Percentiles rank a stretch among this genome's conserved stretches.
Conservation (phyloP, 2,113 vertebrate species). For the Leuciscus idus region DNA sequence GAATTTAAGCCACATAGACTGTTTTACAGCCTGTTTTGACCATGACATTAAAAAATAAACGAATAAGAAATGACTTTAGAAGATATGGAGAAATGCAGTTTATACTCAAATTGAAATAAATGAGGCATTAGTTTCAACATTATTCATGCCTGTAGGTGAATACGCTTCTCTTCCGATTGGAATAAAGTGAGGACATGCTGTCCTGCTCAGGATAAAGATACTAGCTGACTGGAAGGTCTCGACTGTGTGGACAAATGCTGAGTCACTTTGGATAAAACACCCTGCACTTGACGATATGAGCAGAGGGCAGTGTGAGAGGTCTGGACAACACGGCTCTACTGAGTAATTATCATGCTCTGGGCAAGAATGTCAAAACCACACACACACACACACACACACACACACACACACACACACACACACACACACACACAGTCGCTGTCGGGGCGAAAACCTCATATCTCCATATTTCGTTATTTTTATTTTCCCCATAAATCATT, state of each 20-base stretch:
- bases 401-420: neutral
- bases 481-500: no score
- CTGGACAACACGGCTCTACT: constrained; percentile 14
- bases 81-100: constrained; percentile 10
- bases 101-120: neutral
- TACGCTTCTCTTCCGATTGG: neutral
- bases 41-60: neutral
- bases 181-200: neutral
- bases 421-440: no score
- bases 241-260: neutral
- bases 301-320: constrained; percentile 17
- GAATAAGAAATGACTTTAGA: constrained; percentile 6
- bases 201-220: neutral
- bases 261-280: neutral
- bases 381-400: neutral
- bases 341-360: constrained; percentile 35
- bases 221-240: neutral
- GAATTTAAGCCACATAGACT: neutral
- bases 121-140: neutral
- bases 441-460: no score
- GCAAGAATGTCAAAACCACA: neutral
- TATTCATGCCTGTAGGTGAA: neutral
- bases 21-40: neutral
- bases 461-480: no score
- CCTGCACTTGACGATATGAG: neutral